Evolutionary conservation across 53 echinoderm and acorn worm species (phyloP).

Genomic region (Glandiceps talaboti): DNA sequence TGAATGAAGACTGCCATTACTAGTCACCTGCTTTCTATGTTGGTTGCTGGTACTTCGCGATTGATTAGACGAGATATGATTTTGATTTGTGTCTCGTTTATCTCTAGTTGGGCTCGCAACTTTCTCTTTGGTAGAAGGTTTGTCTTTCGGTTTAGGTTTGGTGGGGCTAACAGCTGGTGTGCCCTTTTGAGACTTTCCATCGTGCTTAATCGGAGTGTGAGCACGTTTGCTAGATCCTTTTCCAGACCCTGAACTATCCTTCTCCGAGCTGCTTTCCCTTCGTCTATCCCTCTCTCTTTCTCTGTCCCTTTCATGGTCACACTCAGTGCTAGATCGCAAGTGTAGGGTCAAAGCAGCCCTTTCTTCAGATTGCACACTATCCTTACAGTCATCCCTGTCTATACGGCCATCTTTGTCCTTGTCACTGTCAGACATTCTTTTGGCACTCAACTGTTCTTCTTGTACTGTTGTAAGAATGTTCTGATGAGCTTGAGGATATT

Average conservation of each 20-base stretch:
- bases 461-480: background rate
- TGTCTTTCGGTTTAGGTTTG: slow-evolving; percentile 18
- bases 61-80: background rate
- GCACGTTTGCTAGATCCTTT: slow-evolving; percentile 29
- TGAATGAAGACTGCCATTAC: background rate
- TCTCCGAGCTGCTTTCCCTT: slow-evolving; percentile 19
- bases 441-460: background rate
- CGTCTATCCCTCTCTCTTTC: slow-evolving; percentile 50
- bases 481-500: background rate
- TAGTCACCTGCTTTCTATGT: background rate
- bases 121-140: slow-evolving; percentile 6
- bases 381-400: background rate
- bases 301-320: slow-evolving; percentile 50
- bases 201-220: background rate
- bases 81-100: slow-evolving; percentile 2
- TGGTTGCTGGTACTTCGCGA: background rate
- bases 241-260: slow-evolving; percentile 48
- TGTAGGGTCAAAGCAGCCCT: background rate
- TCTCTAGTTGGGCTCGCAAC: background rate
- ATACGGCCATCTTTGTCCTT: background rate
- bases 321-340: background rate
- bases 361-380: background rate
- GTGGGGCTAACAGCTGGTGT: slow-evolving; percentile 29
- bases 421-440: background rate
- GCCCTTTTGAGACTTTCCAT: background rate